Conservation (phyloP, 1,140 invertebrate species). For the Eupristina koningsbergeri region DNA sequence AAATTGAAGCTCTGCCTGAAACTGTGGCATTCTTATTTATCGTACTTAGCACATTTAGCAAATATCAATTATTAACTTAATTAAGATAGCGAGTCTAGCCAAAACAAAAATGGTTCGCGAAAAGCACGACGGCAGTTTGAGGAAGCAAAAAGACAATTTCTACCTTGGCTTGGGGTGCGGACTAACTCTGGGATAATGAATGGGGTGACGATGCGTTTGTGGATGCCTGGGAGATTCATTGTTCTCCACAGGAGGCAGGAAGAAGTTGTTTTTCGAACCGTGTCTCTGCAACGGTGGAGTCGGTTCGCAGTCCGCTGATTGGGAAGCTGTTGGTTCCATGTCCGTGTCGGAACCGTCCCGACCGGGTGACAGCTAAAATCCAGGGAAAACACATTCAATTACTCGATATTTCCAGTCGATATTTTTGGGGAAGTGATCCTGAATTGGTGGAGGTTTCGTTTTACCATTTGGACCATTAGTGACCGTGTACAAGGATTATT, state of each 20-base stretch:
- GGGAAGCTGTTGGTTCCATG: slow-evolving; percentile 88
- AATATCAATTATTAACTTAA: too few species aligned
- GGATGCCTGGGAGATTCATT: slow-evolving; percentile 78
- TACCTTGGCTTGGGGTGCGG: slow-evolving; percentile 83
- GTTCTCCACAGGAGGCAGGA: slow-evolving; percentile 81
- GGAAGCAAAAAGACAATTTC: slow-evolving; percentile 10
- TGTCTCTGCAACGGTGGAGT: slow-evolving; percentile 91
- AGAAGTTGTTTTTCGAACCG: slow-evolving; percentile 93
- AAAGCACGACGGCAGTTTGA: neutral
- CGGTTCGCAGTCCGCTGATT: slow-evolving; percentile 94
- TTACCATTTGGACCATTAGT: neutral
- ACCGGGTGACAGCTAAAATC: slow-evolving; percentile 83
- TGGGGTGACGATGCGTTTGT: slow-evolving; percentile 71
- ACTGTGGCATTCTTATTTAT: too few species aligned
- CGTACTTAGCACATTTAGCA: too few species aligned
- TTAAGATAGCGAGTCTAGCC: too few species aligned
- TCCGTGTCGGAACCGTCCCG: slow-evolving; percentile 84
- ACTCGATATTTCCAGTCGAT: neutral
- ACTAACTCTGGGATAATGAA: slow-evolving; percentile 81
- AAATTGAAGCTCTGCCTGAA: too few species aligned
- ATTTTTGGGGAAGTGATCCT: too few species aligned
- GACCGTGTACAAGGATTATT: slow-evolving; percentile 1
- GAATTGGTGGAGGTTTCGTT: too few species aligned
- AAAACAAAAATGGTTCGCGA: too few species aligned
- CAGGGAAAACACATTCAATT: neutral